A percentile compares a stretch with the other conserved stretches of the same genome.
Conservation (phyloP, 2,113 vertebrate species). For the Sceloporus tristichus region DNA sequence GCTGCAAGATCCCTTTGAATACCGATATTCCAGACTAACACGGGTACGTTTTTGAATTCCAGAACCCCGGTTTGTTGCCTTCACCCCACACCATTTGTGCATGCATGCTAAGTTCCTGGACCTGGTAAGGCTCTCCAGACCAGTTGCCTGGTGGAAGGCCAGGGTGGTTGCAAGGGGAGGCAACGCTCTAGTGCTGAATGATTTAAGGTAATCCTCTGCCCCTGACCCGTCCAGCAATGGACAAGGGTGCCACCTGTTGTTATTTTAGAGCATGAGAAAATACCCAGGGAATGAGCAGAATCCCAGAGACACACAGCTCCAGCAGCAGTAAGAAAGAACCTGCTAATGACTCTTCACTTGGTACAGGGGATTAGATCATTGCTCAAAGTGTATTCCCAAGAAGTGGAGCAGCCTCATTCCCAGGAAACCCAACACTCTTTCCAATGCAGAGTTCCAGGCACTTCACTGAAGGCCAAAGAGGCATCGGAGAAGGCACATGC, state of each 20-base stretch:
- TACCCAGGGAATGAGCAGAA: constrained; percentile 74
- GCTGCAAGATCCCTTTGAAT: too few species aligned
- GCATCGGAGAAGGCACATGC: background rate
- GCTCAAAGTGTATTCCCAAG: constrained; percentile 72
- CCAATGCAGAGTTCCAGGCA: background rate
- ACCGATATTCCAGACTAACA: too few species aligned
- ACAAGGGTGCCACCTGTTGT: constrained; percentile 67
- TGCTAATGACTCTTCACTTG: constrained; percentile 76
- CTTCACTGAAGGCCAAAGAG: background rate
- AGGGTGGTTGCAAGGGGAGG: constrained; percentile 15
- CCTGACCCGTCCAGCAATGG: constrained; percentile 21
- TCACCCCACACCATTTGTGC: background rate
- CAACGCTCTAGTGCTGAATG: constrained; percentile 54
- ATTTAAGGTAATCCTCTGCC: constrained; percentile 59
- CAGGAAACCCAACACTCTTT: constrained; percentile 46
- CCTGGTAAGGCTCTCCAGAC: background rate
- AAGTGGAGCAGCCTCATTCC: constrained; percentile 66
- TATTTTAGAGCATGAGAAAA: constrained; percentile 72
- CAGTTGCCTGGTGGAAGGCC: constrained; percentile 32
- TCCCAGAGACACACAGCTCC: constrained; percentile 29
- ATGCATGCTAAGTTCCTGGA: background rate
- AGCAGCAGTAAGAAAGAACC: constrained; percentile 75
- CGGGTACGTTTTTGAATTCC: too few species aligned
- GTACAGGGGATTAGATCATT: constrained; percentile 73
- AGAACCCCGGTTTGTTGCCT: background rate